Evolutionary conservation across 1,140 invertebrate species (phyloP), one percentile per base, ranked within the genome.

Genomic region (Bombus breviceps): DNA sequence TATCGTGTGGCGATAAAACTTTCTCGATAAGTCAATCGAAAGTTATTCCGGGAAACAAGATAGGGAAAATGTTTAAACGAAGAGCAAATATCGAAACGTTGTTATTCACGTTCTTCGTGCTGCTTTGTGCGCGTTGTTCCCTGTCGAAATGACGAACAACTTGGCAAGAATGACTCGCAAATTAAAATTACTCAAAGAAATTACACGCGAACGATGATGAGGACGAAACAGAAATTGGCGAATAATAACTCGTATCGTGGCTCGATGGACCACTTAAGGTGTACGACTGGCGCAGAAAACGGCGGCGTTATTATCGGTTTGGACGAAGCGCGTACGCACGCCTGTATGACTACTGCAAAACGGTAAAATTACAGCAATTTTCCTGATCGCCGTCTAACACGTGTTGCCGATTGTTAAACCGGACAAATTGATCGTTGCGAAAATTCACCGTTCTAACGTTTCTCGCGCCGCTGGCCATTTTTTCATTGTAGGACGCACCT

Each of bases 391-490:
- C 79, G 88, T 89, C 88, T 89, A 89, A 89, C 88, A 89, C 88
- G 88, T 86, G 88, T 89, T 89, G 72, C 76, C 88, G 59, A 86
- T 86, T 86, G 88, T 89, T 81, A 75, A 53, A 83, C 39, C 74
- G 80, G 66, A 86, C 84, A 89, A 89, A 89, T 89, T 89, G 88
- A 89, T 89, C 86, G 88, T 89, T 89, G 87, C 79, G 88, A 89
- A 89, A 89, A 89, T 89, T 89, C 88, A 89, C 88, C 88, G 88
- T 89, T 89, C 82, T 89, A 89, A 89, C 88, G 88, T 89, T 88
- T 86, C 75, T 72, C 72, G 73, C 76, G 71, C 76, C 82, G 73
- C 62, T 34, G 62, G 39, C 32, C 62, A 64, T 64, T 68, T 76
- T 80, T 80, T 59, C 34, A 28, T 28, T 57, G 39, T 43, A 53